phyloP scores from a whole-genome alignment of 2,113 vertebrate species.

The Phalacrocorax pelagicus region DNA sequence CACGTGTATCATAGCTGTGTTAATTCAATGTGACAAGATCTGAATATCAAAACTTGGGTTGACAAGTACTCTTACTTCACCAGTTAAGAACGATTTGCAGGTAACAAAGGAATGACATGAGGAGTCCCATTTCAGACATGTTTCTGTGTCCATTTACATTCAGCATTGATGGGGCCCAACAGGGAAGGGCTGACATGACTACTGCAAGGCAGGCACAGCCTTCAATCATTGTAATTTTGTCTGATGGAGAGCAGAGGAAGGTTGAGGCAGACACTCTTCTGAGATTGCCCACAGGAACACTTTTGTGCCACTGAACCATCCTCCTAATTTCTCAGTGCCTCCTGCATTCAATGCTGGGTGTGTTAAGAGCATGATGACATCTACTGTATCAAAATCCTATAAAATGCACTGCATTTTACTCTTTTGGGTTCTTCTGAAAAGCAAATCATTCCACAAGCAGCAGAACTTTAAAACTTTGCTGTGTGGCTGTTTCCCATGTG shows the following conservation, averaged over 20 bases:
- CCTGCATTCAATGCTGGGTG: background rate
- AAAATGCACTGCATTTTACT: background rate
- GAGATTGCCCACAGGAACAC: background rate
- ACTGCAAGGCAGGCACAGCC: background rate
- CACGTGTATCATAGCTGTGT: background rate
- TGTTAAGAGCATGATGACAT: background rate
- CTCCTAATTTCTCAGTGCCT: background rate
- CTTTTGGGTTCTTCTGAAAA: background rate
- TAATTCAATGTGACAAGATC: background rate
- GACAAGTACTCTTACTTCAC: background rate
- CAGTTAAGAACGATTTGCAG: background rate
- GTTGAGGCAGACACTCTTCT: background rate
- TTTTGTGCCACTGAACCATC: background rate
- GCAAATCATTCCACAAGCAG: background rate
- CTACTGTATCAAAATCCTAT: background rate
- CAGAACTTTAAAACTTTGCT: background rate
- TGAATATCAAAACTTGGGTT: background rate
- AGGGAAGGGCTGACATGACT: background rate
- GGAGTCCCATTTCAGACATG: background rate
- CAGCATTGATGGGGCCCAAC: accelerated
- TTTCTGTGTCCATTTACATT: background rate
- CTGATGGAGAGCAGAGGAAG: background rate
- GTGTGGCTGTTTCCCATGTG: background rate
- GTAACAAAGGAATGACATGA: background rate
- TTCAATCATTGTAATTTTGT: background rate